These are phyloP conservation scores for Scomberomorus guttatus DNA, from an alignment of 2,797 vertebrate species.

Conservation along the genomic window DNA sequence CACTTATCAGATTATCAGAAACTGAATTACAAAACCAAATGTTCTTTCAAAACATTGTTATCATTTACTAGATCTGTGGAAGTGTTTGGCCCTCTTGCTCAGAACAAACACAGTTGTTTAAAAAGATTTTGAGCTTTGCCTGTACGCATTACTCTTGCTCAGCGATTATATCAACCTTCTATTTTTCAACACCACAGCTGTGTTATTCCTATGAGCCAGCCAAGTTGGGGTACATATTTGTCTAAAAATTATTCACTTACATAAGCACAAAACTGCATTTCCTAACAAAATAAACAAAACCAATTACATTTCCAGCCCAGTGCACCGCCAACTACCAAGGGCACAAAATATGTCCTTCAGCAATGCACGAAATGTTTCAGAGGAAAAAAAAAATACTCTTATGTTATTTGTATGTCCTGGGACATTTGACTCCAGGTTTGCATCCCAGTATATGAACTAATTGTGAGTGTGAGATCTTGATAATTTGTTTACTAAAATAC, in stretches of 20 bases:
- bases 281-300: conserved; percentile 73
- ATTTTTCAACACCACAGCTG: conserved; percentile 75
- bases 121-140: conserved; percentile 55
- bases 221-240: conserved; percentile 68
- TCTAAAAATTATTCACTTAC: conserved; percentile 72
- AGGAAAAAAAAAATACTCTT: conserved; percentile 1
- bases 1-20: conserved; percentile 45
- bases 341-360: conserved; percentile 53
- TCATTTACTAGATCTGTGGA: conserved; percentile 39
- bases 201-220: conserved; percentile 75
- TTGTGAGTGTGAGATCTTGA: not conserved
- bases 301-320: conserved; percentile 71
- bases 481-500: too few relatives aligned
- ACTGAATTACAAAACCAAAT: conserved; percentile 41
- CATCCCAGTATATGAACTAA: not conserved
- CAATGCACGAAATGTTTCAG: conserved; percentile 36
- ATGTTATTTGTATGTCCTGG: conserved; percentile 18
- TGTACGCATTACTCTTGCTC: conserved; percentile 57
- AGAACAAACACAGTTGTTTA: conserved; percentile 51
- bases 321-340: conserved; percentile 55
- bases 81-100: conserved; percentile 9
- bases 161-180: conserved; percentile 66
- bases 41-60: conserved; percentile 22
- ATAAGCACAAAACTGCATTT: conserved; percentile 77
- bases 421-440: conserved; percentile 29